phyloP scores from a whole-genome alignment of 2,888 invertebrate genomes.

The Zaprionus obscuricornis region DNA sequence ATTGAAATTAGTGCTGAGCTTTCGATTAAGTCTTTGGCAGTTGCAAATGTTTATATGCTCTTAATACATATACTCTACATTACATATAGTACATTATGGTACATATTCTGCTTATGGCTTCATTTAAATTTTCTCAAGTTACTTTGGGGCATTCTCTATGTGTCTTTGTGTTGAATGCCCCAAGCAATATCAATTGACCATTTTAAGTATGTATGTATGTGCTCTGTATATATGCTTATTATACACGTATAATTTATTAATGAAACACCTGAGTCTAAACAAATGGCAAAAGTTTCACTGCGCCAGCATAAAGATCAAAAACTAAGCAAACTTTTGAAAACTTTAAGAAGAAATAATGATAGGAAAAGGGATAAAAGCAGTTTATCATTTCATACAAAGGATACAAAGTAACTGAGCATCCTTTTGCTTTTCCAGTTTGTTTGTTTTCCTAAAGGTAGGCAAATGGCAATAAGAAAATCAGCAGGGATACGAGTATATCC shows the following conservation, averaged over 20 bases:
- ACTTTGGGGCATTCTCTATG: slow-evolving; percentile 20
- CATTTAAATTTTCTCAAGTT: slow-evolving; percentile 27
- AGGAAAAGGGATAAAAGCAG: background rate
- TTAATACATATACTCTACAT: slow-evolving; percentile 5
- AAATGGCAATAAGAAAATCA: slow-evolving; percentile 4
- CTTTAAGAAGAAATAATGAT: slow-evolving; percentile 15
- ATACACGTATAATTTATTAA: slow-evolving; percentile 58
- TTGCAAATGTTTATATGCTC: slow-evolving; percentile 36
- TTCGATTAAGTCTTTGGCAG: slow-evolving; percentile 51
- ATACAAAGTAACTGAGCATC: slow-evolving; percentile 6
- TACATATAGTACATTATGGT: too few relatives aligned
- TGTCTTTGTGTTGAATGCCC: background rate
- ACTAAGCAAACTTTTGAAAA: slow-evolving; percentile 38
- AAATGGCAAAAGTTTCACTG: slow-evolving; percentile 49
- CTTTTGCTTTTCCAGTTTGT: slow-evolving; percentile 3
- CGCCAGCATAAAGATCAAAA: slow-evolving; percentile 11
- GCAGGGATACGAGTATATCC: background rate
- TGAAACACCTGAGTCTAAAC: slow-evolving; percentile 36
- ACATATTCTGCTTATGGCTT: slow-evolving; percentile 4
- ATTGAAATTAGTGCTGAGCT: slow-evolving; percentile 74
- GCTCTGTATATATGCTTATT: slow-evolving; percentile 9
- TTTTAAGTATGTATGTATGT: background rate
- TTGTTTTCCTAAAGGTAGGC: slow-evolving; percentile 22
- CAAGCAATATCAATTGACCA: slow-evolving; percentile 1
- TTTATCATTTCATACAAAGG: slow-evolving; percentile 7